Base-by-base conservation (phyloP, 2,797 vertebrate species). In the Danio choprae region DNA sequence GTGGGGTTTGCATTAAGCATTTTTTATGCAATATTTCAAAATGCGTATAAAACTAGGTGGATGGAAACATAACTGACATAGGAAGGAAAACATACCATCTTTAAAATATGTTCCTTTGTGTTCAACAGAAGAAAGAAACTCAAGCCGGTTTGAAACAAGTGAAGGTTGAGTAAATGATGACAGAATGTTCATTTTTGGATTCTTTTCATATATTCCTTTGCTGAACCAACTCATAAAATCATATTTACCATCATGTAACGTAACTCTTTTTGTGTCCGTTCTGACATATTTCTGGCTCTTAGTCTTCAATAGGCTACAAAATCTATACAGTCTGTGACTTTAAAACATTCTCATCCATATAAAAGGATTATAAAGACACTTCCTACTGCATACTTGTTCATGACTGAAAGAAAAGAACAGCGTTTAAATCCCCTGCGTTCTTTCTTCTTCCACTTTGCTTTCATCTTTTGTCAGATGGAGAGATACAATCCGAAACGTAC, bases 391-490 rank as follows among this genome's bases (percentile, higher is more conserved):
- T 72, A 65, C 58, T 56, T 79, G 68, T 60, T 60, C 59, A 67
- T 36, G 46, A 70, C 29, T 70, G 51, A 63, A 65, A 56, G 53
- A 46, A 80, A 13, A 70, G 15, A 46, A 50, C 29, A 15, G 11
- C 44, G 55, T 68, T 55, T 64, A 55, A 82, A 62, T 38, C 48
- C n/a, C 43, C 36, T 22, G 46, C 76, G 50, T 70, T 70, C 76
- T 78, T 78, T 69, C 44, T 50, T 60, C 48, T 58, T 15, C 12
- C 16, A 41, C 55, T 1, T 22, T 59, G 65, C 76, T 78, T 78
- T 75, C 65, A 60, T 80, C 29, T 46, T 77, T 69, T 58, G 75
- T 63, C 64, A 73, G 73, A 82, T 70, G 78, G 56, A 80, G 50
- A 75, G 53, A 80, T 80, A 70, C 36, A 70, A 64, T 58, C 53